These are phyloP conservation scores for Bufotes viridis DNA, from an alignment of 2,797 vertebrate species.

Conservation along the genomic window DNA sequence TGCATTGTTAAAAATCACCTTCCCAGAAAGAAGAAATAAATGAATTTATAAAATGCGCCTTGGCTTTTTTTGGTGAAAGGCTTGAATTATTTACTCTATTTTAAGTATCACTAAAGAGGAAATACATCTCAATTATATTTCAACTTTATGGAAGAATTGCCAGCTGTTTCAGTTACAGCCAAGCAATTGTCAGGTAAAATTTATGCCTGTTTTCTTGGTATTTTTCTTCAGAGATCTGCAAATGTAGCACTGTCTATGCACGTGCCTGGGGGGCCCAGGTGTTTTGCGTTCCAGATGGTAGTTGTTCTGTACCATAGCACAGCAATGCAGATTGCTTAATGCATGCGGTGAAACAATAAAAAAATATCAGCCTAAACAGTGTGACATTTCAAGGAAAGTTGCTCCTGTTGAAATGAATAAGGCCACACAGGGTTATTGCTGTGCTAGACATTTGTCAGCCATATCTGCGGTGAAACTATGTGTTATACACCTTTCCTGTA, in stretches of 20 bases:
- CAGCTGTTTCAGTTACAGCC: slow-evolving; percentile 60
- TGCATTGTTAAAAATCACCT: slow-evolving; percentile 6
- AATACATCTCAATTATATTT: slow-evolving; percentile 63
- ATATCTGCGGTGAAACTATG: slow-evolving; percentile 15
- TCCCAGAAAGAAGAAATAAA: slow-evolving; percentile 34
- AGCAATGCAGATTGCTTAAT: slow-evolving; percentile 50
- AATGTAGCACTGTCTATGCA: slow-evolving; percentile 55
- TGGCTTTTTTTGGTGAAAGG: slow-evolving; percentile 21
- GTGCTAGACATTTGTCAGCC: not conserved
- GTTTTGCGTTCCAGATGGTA: slow-evolving; percentile 56
- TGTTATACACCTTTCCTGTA: not conserved
- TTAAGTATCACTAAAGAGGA: slow-evolving; percentile 63
- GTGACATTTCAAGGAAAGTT: slow-evolving; percentile 41
- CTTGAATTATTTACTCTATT: slow-evolving; percentile 62
- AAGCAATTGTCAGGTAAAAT: slow-evolving; percentile 62
- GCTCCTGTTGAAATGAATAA: not conserved
- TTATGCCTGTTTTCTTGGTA: slow-evolving; percentile 60
- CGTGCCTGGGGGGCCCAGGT: slow-evolving; percentile 58
- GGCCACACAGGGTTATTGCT: slow-evolving; percentile 29
- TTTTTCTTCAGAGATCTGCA: slow-evolving; percentile 60
- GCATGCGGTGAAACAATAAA: slow-evolving; percentile 50
- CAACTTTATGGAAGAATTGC: slow-evolving; percentile 61
- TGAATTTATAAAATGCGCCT: slow-evolving; percentile 39
- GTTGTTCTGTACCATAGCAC: slow-evolving; percentile 34
- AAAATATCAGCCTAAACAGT: slow-evolving; percentile 27